phyloP scores from a whole-genome alignment of 2,797 vertebrate species.

The Coilia nasus region DNA sequence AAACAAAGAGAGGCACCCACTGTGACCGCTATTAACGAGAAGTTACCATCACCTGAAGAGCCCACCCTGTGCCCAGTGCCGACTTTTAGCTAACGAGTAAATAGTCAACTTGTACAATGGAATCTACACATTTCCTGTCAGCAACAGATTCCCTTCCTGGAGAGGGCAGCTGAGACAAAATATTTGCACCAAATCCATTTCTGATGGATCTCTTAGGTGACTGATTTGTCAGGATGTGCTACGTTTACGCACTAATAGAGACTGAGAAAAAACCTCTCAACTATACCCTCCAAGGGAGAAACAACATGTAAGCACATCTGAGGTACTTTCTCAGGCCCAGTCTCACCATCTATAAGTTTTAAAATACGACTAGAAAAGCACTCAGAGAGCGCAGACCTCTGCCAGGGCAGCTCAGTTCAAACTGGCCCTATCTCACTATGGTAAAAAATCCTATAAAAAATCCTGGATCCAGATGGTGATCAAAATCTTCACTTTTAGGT shows the following conservation, averaged over 20 bases:
- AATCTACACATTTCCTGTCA: background rate
- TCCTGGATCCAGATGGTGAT: too few relatives aligned
- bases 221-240: background rate
- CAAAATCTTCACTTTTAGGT: too few relatives aligned
- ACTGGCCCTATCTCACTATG: too few relatives aligned
- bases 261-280: background rate
- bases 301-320: background rate
- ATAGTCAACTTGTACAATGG: background rate
- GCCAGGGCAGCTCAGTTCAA: too few relatives aligned
- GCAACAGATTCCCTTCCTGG: background rate
- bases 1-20: background rate
- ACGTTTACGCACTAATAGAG: background rate
- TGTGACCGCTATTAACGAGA: background rate
- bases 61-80: background rate
- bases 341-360: background rate
- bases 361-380: too few relatives aligned
- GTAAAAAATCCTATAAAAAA: too few relatives aligned
- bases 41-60: too few relatives aligned
- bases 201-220: conserved; percentile 2
- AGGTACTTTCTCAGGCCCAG: background rate
- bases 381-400: too few relatives aligned
- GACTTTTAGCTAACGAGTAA: background rate
- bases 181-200: background rate
- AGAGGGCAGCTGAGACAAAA: background rate
- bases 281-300: background rate